Evolutionary conservation across 2,797 vertebrate species (phyloP).

Genomic region (Balearica regulorum): DNA sequence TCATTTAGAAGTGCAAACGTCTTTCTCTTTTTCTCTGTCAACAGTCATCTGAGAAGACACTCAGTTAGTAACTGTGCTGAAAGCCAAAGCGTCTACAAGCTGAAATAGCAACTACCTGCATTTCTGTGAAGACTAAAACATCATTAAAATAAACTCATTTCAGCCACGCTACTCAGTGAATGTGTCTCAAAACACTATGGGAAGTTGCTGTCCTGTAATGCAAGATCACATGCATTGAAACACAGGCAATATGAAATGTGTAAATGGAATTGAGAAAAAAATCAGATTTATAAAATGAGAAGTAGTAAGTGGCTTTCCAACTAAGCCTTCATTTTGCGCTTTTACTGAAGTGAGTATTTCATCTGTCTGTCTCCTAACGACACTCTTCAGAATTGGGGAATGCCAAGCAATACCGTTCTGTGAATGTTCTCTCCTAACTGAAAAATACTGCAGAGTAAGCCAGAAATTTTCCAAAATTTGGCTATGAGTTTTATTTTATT

Average conservation of each 20-base stretch:
- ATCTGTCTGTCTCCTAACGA: not conserved
- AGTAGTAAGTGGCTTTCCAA: not conserved
- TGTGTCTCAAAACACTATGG: not conserved
- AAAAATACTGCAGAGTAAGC: not conserved
- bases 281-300: not conserved
- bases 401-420: not conserved
- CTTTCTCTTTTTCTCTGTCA: not conserved
- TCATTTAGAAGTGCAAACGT: not conserved
- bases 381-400: not conserved
- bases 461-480: not conserved
- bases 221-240: not conserved
- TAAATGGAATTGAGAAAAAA: not conserved
- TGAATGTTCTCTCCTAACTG: not conserved
- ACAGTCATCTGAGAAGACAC: not conserved
- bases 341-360: not conserved
- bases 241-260: not conserved
- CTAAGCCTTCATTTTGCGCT: not conserved
- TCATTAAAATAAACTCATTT: not conserved
- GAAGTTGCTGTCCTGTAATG: not conserved
- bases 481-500: too few species aligned
- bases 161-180: not conserved
- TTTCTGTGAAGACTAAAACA: not conserved
- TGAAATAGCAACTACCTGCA: not conserved
- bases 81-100: not conserved
- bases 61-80: not conserved